These are phyloP conservation scores for Spilogale gracilis DNA, from an alignment of 2,113 vertebrate species.

Conservation along the genomic window DNA sequence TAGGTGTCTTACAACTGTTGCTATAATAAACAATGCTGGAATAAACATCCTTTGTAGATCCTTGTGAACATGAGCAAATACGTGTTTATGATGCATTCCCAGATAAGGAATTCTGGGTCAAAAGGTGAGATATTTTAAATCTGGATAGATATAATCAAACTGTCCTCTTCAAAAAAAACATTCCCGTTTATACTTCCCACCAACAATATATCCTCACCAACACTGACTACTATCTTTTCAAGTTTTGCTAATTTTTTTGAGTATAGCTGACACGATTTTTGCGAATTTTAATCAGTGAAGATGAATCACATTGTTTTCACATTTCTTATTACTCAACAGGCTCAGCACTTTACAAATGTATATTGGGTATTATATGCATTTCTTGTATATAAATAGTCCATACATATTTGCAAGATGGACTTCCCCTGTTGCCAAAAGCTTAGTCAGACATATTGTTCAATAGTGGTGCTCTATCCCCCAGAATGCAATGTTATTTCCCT, in stretches of 20 bases:
- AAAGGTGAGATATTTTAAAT: conserved; percentile 21
- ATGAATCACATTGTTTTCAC: not conserved
- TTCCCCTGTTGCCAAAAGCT: conserved; percentile 23
- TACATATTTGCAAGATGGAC: not conserved
- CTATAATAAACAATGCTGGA: conserved; percentile 9
- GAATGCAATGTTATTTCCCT: not conserved
- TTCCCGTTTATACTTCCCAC: conserved; percentile 12
- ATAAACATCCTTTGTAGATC: conserved; percentile 25
- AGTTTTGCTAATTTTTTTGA: not conserved
- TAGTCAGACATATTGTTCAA: conserved; percentile 1
- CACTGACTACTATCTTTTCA: not conserved
- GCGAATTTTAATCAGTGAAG: not conserved
- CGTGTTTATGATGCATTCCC: not conserved
- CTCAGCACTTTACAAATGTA: not conserved
- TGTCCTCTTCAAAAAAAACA: not conserved
- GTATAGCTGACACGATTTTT: not conserved
- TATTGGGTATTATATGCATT: conserved; percentile 8
- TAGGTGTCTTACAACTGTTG: not conserved
- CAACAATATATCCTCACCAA: conserved; percentile 21
- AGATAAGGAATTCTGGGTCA: not conserved
- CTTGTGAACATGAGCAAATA: conserved; percentile 21
- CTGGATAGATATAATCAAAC: not conserved
- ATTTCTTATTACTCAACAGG: not conserved
- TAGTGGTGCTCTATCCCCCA: not conserved
- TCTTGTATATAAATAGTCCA: conserved; percentile 33